Base-by-base conservation (phyloP, 2,113 vertebrate species). In the Burhinus bistriatus region DNA sequence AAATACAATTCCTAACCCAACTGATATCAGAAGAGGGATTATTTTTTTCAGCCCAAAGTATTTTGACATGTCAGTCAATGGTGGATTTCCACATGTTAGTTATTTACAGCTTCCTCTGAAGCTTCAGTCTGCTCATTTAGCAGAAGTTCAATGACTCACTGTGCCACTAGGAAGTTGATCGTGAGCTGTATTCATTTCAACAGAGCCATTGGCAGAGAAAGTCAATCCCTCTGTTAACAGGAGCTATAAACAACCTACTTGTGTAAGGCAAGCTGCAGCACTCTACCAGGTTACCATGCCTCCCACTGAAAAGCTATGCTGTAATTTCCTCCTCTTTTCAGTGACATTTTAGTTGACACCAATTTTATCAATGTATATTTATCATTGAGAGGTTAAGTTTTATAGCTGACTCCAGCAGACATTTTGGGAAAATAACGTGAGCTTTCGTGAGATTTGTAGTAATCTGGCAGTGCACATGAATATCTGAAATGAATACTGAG, bases 201-300 rank as follows among this genome's bases (percentile, higher is more conserved):
- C 49, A 29, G 68, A 85, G 73, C 27, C 1, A 0, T 1, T 44
- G 59, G 61, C 52, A 72, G 25, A 57, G 91, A 79, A 97, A 96
- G 44, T 32, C 81, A 76, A 87, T 85, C 87, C 51, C 21, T 59
- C 30, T 87, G 91, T 34, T 90, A 87, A 96, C 87, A 94, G 94
- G 20, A 87, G 65, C 83, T 87, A 2, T 32, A 81, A 68, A 81
- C 83, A 96, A 45, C 29, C 32, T 13, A 6, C 27, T 22, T 22
- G n/a, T 68, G 55, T 47, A 81, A 59, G 65, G 66, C 47, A 89
- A 85, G n/a, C 77, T 79, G 57, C 83, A 69, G 59, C 14, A 15
- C 47, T 59, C 25, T 66, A 29, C 45, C 61, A 55, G 29, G 61
- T 72, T 76, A 71, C 61, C 40, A 38, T 5, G 13, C 36, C 57